Conservation (phyloP, 2,888 invertebrate genomes). For the Ormyrus thymus region DNA sequence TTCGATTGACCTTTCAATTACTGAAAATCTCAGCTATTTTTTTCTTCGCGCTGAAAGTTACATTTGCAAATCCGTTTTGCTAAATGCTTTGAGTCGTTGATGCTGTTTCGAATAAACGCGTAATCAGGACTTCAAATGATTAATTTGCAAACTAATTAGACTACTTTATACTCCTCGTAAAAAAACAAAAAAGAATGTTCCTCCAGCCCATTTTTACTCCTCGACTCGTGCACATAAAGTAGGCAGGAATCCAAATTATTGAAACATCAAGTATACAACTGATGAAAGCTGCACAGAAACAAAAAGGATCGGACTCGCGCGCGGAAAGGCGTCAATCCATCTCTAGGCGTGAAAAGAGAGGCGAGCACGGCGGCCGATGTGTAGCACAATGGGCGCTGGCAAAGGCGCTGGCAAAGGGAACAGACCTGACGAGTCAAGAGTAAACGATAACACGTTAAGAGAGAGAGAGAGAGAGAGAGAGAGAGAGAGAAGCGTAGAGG, state of each 20-base stretch:
- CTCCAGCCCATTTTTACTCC: too few relatives aligned
- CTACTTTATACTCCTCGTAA: too few relatives aligned
- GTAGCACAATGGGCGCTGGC: not conserved
- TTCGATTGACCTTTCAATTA: too few relatives aligned
- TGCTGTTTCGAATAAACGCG: too few relatives aligned
- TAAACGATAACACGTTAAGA: conserved; percentile 40
- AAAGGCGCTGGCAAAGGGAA: not conserved
- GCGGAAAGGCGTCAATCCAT: conserved; percentile 27
- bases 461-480: conserved; percentile 14
- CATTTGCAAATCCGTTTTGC: too few relatives aligned
- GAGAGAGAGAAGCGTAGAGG: not conserved
- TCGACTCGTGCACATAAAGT: not conserved
- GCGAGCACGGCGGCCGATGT: not conserved
- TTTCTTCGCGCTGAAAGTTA: too few relatives aligned
- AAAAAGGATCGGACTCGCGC: not conserved
- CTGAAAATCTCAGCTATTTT: too few relatives aligned
- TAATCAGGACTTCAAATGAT: too few relatives aligned
- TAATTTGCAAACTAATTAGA: too few relatives aligned
- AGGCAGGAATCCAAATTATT: not conserved
- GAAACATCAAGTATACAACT: not conserved
- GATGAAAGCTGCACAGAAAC: not conserved
- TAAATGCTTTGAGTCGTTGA: too few relatives aligned
- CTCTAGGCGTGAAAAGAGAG: conserved; percentile 27
- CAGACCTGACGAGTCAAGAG: conserved; percentile 18
- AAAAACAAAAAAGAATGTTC: too few relatives aligned